Base-by-base conservation (phyloP, 2,888 invertebrate genomes). In the Coleophora deauratella region DNA sequence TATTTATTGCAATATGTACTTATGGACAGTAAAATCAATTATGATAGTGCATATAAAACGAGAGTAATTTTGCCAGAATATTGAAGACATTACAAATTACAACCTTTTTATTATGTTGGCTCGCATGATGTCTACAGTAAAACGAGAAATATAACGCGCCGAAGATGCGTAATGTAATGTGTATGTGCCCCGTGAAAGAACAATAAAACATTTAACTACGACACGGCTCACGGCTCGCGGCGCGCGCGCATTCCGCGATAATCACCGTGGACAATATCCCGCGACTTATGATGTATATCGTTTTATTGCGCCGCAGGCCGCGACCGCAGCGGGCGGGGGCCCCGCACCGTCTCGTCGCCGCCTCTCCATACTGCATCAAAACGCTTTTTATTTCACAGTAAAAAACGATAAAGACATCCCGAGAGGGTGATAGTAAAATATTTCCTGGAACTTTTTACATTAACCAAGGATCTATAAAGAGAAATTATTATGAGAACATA, bases 151-250 rank as follows among this genome's bases (percentile, higher is more conserved):
- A 75, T 74, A 72, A 71, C 68, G 66, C 60, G 54, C 64, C 65
- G 66, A 72, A 21, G 21, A 21, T 21, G 21, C 6, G 6, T 21
- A 21, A 4, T 21, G 6, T 21, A 21, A 4, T 21, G 21, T 72
- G 70, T 63, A 66, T 66, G 72, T 67, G 62, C 62, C 57, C 54
- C 72, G 71, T 76, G 70, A 76, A 77, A 73, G 63, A 62, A 72
- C 76, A 76, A 77, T 79, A 79, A 79, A 79, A 76, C 49, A 65
- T 74, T 76, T 77, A 76, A 78, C 58, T 72, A 71, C 77, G 70
- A 62, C 72, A 74, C 75, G 76, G 70, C 67, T 60, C 72, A 74
- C 75, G 76, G 70, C 67, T 60, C n/a, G n/a, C n/a, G n/a, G n/a
- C n/a, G n/a, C 57, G 64, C 66, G 62, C 55, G 59, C 69, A 66